Percentiles rank a stretch among this genome's conserved stretches.
These are phyloP conservation scores for Dysidea cf. avara DNA, from an alignment of 37 sponge, comb jelly and placozoan species.

Conservation along the genomic window DNA sequence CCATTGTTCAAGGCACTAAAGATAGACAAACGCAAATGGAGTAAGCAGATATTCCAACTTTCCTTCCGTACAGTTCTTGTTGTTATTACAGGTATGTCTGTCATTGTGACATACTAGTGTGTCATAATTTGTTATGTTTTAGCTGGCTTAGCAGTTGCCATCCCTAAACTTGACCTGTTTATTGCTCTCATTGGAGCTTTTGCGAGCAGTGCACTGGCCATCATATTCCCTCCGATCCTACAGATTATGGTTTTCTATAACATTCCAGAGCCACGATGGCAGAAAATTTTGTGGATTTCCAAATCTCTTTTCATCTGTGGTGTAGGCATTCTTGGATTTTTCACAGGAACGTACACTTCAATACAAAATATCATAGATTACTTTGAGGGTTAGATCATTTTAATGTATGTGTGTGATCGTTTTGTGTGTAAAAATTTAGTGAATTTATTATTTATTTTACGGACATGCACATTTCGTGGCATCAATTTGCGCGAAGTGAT, in stretches of 20 bases:
- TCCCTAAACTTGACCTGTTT: constrained; percentile 74
- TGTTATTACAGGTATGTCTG: constrained; percentile 46
- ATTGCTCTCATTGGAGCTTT: constrained; percentile 87
- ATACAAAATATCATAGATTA: constrained; percentile 26
- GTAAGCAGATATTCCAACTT: constrained; percentile 9
- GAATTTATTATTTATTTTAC: no score
- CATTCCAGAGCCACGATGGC: no score
- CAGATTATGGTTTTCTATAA: constrained; percentile 56
- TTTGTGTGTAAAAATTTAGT: no score
- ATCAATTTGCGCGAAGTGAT: no score
- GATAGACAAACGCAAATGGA: constrained; percentile 3
- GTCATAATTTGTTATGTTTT: neutral
- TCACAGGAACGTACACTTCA: constrained; percentile 63
- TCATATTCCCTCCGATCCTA: constrained; percentile 84
- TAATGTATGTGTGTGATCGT: no score
- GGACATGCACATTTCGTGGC: no score
- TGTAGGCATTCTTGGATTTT: constrained; percentile 67
- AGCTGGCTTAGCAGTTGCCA: constrained; percentile 57
- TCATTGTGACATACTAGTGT: neutral
- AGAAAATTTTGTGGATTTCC: constrained; percentile 26
- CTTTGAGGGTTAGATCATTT: no score
- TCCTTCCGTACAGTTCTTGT: constrained; percentile 41
- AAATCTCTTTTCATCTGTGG: constrained; percentile 57
- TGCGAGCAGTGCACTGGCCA: constrained; percentile 78
- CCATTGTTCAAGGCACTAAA: constrained; percentile 20